A percentile compares a stretch with the other conserved stretches of the same genome.
Conservation (phyloP, 2,797 vertebrate genomes). For the Myotis daubentonii region DNA sequence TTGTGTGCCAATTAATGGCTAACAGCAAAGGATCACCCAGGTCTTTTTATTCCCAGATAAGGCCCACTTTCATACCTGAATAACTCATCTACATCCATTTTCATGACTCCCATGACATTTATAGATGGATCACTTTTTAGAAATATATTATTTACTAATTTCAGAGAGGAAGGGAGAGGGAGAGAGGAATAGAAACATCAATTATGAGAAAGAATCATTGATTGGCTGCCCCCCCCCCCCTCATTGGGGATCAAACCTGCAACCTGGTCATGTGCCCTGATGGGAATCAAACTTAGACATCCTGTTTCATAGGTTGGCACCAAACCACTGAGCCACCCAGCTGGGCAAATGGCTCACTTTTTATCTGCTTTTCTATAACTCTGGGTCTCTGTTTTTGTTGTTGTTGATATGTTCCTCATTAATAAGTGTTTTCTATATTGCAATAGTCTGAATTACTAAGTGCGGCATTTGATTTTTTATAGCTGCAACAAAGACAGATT, state of each 20-base stretch:
- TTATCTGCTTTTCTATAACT: background rate
- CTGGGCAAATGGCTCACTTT: background rate
- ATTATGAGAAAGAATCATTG: no score
- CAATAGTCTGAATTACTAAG: background rate
- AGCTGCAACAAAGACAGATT: background rate
- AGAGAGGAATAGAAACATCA: no score
- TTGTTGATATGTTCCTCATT: background rate
- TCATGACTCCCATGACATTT: background rate
- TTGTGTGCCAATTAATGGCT: background rate
- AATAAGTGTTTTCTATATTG: background rate
- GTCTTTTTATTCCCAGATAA: background rate
- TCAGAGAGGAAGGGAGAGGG: no score
- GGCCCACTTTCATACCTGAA: background rate
- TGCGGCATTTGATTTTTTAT: background rate
- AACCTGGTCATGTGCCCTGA: no score
- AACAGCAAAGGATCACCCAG: background rate
- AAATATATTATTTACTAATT: no score
- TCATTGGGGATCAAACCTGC: no score
- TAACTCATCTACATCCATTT: background rate
- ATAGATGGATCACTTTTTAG: background rate
- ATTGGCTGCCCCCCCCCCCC: no score
- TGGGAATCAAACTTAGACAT: no score
- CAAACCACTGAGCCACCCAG: no score
- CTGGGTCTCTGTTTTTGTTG: rapidly evolving
- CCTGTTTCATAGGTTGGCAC: no score